These are phyloP conservation scores for Stichodactyla mertensii DNA, from an alignment of 64 coral and sea anemone genomes.

Conservation along the genomic window DNA sequence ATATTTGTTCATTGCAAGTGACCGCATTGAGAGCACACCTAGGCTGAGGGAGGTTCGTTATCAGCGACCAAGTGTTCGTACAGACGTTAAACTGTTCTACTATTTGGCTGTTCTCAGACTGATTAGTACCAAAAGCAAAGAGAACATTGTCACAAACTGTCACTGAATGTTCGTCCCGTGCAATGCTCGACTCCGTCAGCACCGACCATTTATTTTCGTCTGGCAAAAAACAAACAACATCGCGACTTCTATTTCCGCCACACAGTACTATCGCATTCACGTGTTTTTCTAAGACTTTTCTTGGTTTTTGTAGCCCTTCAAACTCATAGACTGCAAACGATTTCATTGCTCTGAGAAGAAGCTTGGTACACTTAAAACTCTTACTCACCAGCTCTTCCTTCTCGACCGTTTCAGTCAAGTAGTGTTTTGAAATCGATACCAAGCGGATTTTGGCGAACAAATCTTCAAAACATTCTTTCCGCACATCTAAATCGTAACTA, in stretches of 20 bases:
- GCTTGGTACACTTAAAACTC: conserved; percentile 55
- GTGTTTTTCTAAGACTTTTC: conserved; percentile 36
- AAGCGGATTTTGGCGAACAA: conserved; percentile 43
- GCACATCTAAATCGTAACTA: conserved; percentile 22
- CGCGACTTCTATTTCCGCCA: conserved; percentile 43
- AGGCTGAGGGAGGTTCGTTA: conserved; percentile 37
- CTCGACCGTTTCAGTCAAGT: conserved; percentile 33
- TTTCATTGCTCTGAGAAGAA: conserved; percentile 35
- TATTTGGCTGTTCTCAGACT: conserved; percentile 41
- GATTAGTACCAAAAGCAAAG: conserved; percentile 42
- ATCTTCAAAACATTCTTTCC: conserved; percentile 38
- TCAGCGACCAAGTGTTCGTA: conserved; percentile 38
- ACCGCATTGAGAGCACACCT: conserved; percentile 39
- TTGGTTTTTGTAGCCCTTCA: conserved; percentile 8
- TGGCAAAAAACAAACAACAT: conserved; percentile 37
- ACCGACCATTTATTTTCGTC: conserved; percentile 36
- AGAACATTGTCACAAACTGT: conserved; percentile 51
- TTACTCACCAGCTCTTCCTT: conserved; percentile 34
- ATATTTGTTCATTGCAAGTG: conserved; percentile 45
- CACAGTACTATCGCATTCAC: conserved; percentile 41
- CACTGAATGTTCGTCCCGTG: conserved; percentile 44
- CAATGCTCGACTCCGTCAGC: conserved; percentile 24
- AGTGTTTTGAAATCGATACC: conserved; percentile 37
- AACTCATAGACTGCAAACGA: conserved; percentile 36
- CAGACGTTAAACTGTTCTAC: conserved; percentile 53